Conservation (phyloP, 2,888 invertebrate genomes). For the Hypsopygia costalis region DNA sequence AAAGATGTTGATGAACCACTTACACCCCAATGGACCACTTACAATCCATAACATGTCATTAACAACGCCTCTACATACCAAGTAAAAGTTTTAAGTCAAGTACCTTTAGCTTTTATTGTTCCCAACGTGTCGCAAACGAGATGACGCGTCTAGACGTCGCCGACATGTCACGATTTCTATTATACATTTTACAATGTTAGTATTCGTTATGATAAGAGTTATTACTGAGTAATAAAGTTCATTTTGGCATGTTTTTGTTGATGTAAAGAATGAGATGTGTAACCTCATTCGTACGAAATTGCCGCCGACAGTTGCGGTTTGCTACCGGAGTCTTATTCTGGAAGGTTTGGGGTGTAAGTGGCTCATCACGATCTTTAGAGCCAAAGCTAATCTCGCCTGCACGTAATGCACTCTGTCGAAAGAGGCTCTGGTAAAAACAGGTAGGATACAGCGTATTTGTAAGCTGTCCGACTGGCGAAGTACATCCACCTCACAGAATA, state of each 20-base stretch:
- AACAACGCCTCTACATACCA: slow-evolving; percentile 7
- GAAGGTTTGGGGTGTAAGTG: no score
- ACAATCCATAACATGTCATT: no score
- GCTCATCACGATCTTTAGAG: no score
- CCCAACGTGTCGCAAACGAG: slow-evolving; percentile 43
- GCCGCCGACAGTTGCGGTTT: slow-evolving; percentile 54
- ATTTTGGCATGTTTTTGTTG: slow-evolving; percentile 15
- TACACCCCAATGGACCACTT: no score
- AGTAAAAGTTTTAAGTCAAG: slow-evolving; percentile 12
- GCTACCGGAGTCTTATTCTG: slow-evolving; percentile 37
- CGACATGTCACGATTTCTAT: slow-evolving; percentile 56
- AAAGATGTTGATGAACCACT: no score
- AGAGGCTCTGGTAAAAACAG: no score
- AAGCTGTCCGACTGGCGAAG: no score
- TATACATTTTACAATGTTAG: slow-evolving; percentile 34
- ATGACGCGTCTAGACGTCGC: slow-evolving; percentile 31
- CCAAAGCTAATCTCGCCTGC: no score
- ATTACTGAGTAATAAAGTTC: slow-evolving; percentile 24
- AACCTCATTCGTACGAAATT: slow-evolving; percentile 60
- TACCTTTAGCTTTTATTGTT: slow-evolving; percentile 15
- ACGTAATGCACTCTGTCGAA: no score
- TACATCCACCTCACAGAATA: no score
- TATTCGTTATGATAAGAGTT: slow-evolving; percentile 15
- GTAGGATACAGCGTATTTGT: no score
- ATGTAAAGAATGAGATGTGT: slow-evolving; percentile 42